These are phyloP conservation scores for Poeciliopsis paucimaculata DNA, from an alignment of 2,797 vertebrate genomes.

Conservation along the genomic window DNA sequence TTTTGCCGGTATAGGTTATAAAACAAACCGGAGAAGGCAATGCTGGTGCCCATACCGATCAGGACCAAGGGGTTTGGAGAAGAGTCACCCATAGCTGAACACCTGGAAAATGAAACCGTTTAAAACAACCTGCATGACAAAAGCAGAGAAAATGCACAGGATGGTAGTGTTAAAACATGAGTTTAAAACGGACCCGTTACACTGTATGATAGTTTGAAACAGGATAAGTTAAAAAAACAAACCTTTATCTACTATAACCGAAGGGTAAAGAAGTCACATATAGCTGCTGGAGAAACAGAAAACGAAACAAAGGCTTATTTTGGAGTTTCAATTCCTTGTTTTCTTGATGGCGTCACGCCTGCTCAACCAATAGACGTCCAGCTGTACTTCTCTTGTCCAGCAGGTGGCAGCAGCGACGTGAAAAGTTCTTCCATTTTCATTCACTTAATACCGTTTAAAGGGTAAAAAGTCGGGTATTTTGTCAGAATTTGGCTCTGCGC, in stretches of 20 bases:
- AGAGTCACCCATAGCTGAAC: conserved; percentile 66
- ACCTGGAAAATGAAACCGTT: neutral
- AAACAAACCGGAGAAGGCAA: conserved; percentile 75
- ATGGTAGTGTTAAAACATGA: neutral
- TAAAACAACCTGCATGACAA: too few species aligned
- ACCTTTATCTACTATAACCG: conserved; percentile 19
- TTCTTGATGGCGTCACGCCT: neutral
- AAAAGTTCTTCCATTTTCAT: neutral
- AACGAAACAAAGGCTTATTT: conserved; percentile 22
- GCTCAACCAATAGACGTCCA: conserved; percentile 50
- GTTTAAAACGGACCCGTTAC: rapidly evolving
- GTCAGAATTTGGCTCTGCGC: neutral
- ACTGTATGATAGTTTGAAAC: neutral
- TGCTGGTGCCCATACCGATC: conserved; percentile 72
- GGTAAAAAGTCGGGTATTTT: neutral
- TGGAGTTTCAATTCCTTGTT: conserved; percentile 49
- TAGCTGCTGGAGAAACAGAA: neutral
- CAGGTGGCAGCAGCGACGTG: conserved; percentile 40
- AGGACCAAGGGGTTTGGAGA: conserved; percentile 60
- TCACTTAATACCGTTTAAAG: neutral
- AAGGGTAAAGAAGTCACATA: neutral
- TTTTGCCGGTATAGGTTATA: conserved; percentile 75
- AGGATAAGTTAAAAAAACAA: neutral
- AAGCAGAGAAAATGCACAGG: neutral
- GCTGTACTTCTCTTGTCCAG: conserved; percentile 10